Conservation (phyloP, 1,140 invertebrate genomes). For the Hydropsyche tenuis region DNA sequence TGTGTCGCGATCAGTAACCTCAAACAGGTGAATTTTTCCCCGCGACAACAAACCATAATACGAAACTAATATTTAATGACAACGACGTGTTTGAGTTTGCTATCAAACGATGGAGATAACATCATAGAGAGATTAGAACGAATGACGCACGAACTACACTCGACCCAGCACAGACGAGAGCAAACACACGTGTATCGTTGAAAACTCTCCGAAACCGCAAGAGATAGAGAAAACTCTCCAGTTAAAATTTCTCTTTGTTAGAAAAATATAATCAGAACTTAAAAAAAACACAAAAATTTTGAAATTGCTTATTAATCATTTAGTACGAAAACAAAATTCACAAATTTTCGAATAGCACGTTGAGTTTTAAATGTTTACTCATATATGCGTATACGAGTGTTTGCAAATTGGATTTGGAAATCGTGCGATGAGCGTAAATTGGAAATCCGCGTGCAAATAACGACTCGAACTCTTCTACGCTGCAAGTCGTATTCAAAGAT, state of each 20-base stretch:
- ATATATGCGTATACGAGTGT: too few species aligned
- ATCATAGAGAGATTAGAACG: slow-evolving; percentile 37
- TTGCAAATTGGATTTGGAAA: not conserved
- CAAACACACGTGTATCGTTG: not conserved
- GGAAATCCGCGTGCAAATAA: not conserved
- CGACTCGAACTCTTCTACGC: too few species aligned
- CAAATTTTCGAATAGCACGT: too few species aligned
- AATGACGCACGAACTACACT: slow-evolving; percentile 30
- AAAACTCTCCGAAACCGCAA: not conserved
- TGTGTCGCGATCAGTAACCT: too few species aligned
- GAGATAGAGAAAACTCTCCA: not conserved
- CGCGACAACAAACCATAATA: not conserved
- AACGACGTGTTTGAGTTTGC: slow-evolving; percentile 31
- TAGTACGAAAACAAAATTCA: too few species aligned
- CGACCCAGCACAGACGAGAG: not conserved
- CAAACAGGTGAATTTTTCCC: too few species aligned
- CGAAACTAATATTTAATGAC: slow-evolving; percentile 38
- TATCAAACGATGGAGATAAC: slow-evolving; percentile 36
- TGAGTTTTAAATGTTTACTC: too few species aligned
- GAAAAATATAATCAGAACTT: not conserved
- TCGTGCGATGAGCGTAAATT: not conserved
- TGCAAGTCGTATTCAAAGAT: too few species aligned
- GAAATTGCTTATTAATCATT: too few species aligned
- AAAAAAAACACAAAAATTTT: too few species aligned
- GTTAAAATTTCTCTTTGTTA: not conserved